Conservation (phyloP, 1,140 invertebrate genomes). For the Zaprionus nigranus region DNA sequence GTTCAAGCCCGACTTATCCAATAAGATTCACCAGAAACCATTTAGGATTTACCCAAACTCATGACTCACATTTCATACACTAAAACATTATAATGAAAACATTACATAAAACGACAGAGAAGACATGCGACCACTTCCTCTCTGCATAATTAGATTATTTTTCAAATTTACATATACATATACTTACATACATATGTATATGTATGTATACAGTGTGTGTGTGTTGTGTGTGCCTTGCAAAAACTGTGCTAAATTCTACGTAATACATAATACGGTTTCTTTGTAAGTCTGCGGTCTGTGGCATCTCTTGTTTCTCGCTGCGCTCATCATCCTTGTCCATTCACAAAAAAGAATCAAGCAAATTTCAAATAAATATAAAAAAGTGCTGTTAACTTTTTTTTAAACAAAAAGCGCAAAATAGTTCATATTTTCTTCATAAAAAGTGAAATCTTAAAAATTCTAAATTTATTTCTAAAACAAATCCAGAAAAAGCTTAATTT, state of each 20-base stretch:
- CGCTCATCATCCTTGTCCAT: constrained; percentile 27
- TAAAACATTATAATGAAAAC: background rate
- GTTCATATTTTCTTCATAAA: too few species aligned
- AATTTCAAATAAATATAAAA: background rate
- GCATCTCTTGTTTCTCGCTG: constrained; percentile 38
- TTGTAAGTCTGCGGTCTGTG: constrained; percentile 24
- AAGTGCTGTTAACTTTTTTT: too few species aligned
- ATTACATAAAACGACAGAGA: background rate
- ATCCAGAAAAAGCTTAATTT: too few species aligned
- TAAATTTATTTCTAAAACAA: too few species aligned
- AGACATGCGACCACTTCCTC: constrained; percentile 4
- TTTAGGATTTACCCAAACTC: background rate
- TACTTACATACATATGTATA: background rate
- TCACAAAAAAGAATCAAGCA: constrained; percentile 3
- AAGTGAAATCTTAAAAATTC: too few species aligned
- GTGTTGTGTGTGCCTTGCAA: constrained; percentile 6
- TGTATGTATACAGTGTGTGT: background rate
- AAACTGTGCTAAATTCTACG: constrained; percentile 19
- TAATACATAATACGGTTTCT: constrained; percentile 20
- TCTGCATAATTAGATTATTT: constrained; percentile 7
- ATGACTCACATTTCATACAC: constrained; percentile 5
- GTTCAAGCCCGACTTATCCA: background rate
- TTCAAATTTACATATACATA: background rate
- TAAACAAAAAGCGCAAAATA: too few species aligned
- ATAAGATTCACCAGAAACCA: background rate